These are phyloP conservation scores for Ophion slaviceki DNA, from an alignment of 2,888 invertebrate genomes.

Conservation along the genomic window DNA sequence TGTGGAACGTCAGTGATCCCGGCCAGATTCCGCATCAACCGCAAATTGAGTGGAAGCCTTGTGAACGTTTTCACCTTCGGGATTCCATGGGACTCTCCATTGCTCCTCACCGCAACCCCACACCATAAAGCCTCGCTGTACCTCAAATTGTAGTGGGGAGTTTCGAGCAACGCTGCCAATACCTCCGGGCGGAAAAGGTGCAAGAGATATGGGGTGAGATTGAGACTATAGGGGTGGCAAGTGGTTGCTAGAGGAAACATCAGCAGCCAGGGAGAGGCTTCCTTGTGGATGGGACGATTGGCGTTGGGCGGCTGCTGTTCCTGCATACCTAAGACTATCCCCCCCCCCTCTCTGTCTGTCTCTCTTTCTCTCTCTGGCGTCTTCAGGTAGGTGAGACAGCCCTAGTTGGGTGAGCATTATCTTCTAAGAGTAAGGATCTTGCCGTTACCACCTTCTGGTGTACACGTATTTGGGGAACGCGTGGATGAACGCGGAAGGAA, in stretches of 20 bases:
- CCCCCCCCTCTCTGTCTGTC: too few species aligned
- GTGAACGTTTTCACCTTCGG: constrained; percentile 12
- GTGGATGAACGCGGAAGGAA: not conserved
- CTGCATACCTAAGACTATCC: constrained; percentile 2
- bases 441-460: constrained; percentile 45
- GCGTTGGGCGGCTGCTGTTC: constrained; percentile 34
- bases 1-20: constrained; percentile 6
- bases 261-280: not conserved
- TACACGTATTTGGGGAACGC: constrained; percentile 36
- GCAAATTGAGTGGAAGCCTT: constrained; percentile 50
- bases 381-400: constrained; percentile 60
- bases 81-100: not conserved
- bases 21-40: constrained; percentile 17
- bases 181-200: constrained; percentile 16
- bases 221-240: not conserved
- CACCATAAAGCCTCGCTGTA: constrained; percentile 25
- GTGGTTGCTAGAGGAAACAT: not conserved
- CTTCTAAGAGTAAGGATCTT: constrained; percentile 65
- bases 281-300: not conserved
- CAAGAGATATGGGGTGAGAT: constrained; percentile 26
- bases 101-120: not conserved
- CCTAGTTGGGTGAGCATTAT: constrained; percentile 63
- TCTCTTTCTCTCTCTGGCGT: not conserved
- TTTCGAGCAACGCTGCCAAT: constrained; percentile 44
- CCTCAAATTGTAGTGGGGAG: constrained; percentile 55